Percentiles rank a stretch among this genome's conserved stretches.
These are phyloP conservation scores for Drosophila borborema DNA, from an alignment of 2,888 invertebrate genomes.

Conservation along the genomic window DNA sequence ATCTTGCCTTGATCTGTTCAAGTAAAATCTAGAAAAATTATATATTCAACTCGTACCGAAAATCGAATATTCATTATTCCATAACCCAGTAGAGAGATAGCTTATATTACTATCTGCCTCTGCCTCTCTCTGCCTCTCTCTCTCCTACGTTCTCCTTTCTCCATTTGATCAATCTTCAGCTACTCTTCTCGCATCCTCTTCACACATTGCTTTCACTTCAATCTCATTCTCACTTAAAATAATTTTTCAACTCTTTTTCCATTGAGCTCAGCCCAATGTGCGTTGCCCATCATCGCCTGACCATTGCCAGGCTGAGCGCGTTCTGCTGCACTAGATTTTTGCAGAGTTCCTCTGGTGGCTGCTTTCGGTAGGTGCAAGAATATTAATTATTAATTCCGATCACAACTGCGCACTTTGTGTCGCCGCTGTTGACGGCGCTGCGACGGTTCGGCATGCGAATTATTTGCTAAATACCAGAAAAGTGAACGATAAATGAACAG, in stretches of 20 bases:
- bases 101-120: no score
- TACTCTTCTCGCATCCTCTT: background rate
- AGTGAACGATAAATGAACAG: slow-evolving; percentile 59
- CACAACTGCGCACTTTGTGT: slow-evolving; percentile 83
- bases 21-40: no score
- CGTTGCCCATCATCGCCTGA: slow-evolving; percentile 17
- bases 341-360: background rate
- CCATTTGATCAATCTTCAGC: background rate
- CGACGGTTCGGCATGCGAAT: slow-evolving; percentile 80
- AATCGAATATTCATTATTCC: no score
- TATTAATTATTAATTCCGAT: slow-evolving; percentile 85
- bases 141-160: background rate
- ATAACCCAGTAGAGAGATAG: no score
- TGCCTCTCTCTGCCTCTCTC: no score
- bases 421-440: slow-evolving; percentile 75
- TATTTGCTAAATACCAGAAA: slow-evolving; percentile 80
- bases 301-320: background rate
- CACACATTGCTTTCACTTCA: background rate
- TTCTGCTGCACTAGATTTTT: slow-evolving; percentile 29
- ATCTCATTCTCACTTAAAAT: no score
- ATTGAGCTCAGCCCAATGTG: slow-evolving; percentile 26
- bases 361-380: slow-evolving; percentile 84
- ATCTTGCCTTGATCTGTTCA: no score
- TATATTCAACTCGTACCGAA: no score
- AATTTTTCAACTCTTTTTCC: slow-evolving; percentile 3